phyloP scores from a whole-genome alignment of 2,888 invertebrate species.

The Lepidochitona cinerea region DNA sequence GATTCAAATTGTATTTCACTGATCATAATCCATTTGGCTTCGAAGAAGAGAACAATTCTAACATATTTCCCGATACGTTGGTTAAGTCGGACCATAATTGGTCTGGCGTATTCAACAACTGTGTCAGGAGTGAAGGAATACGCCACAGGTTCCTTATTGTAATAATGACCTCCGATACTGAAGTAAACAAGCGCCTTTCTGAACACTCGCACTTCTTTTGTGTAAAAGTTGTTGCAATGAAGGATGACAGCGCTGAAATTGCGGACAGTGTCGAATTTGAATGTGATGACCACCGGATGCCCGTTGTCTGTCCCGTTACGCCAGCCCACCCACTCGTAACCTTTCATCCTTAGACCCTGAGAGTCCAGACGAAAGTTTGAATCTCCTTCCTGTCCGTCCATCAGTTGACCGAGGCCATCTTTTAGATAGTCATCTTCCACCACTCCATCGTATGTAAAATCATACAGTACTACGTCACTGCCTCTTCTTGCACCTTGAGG shows the following conservation, averaged over 20 bases:
- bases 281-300: conserved; percentile 74
- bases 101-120: conserved; percentile 85
- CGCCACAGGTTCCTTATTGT: conserved; percentile 82
- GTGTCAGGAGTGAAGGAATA: conserved; percentile 79
- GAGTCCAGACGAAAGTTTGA: conserved; percentile 80
- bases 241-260: conserved; percentile 88
- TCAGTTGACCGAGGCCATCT: conserved; percentile 86
- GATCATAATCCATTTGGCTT: conserved; percentile 89
- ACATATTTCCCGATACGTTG: conserved; percentile 87
- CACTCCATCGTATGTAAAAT: conserved; percentile 86
- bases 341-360: conserved; percentile 76
- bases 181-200: conserved; percentile 84
- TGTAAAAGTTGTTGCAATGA: conserved; percentile 88
- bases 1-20: conserved; percentile 92
- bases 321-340: conserved; percentile 94
- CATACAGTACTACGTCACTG: conserved; percentile 85
- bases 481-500: conserved; percentile 88
- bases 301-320: conserved; percentile 75
- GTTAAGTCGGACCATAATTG: conserved; percentile 86
- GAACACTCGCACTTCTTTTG: conserved; percentile 88
- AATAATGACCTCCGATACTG: conserved; percentile 82
- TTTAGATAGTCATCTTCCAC: conserved; percentile 76
- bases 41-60: conserved; percentile 82
- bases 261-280: conserved; percentile 89
- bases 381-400: conserved; percentile 85